Evolutionary conservation across 2,888 invertebrate genomes (phyloP), one percentile per base, ranked within the genome.

Genomic region (Drosophila colorata): DNA sequence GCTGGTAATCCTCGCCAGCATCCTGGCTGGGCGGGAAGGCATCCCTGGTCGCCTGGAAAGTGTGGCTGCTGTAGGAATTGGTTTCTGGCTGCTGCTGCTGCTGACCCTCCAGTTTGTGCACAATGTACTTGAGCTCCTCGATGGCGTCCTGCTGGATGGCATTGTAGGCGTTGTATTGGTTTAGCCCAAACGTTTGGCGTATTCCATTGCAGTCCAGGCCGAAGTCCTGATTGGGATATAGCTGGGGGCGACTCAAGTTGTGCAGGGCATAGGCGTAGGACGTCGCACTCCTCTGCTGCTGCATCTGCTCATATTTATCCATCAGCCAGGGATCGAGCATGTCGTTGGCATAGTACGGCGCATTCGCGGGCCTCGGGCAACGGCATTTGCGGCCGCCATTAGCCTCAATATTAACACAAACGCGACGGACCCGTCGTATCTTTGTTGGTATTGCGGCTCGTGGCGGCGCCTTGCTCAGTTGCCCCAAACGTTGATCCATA

Each of bases 381-480:
- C 9, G 16, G n/a, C 31, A 25, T 25, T n/a, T 31, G 0, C 9
- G 57, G 8, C 40, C 52, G 8, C 44, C 71, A 35, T 67, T 48
- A 2, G 66, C 57, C 40, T 58, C 61, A 52, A 81, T 52, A 53
- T 84, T 70, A 23, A 81, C 38, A 56, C 56, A 55, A 16, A 87
- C 0, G 6, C 65, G 81, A 51, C 74, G 84, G 6, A 67, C 14
- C 7, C 71, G 56, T 14, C 70, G 49, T 9, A 64, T 52, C 46
- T 52, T 65, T 23, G 51, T 55, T 53, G 67, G 51, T 9, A 23
- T 43, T 16, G 47, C 9, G 33, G 7, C 23, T 16, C 31, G 7
- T n/a, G 49, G 28, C 38, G 57, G 59, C 18, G 38, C 18, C 23
- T 38, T 47, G 5, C 38, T 48, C 6, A 60, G 46, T 8, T 48